phyloP scores from a whole-genome alignment of 2,797 vertebrate genomes.

The Anguilla marmorata region DNA sequence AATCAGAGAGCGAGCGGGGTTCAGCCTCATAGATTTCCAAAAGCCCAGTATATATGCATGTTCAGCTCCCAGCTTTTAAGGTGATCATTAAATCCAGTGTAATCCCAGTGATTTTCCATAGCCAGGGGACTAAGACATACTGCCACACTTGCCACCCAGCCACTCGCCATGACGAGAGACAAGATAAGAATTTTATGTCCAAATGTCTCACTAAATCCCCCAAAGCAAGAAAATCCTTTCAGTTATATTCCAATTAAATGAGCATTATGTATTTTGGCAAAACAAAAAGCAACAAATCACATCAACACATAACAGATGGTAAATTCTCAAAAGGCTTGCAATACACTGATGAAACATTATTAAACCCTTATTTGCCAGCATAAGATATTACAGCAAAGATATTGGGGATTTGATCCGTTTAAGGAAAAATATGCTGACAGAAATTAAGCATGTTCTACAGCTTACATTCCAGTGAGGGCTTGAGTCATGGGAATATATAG shows the following conservation, averaged over 20 bases:
- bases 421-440: conserved; percentile 14
- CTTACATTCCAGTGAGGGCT: conserved; percentile 12
- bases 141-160: neutral
- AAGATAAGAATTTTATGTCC: neutral
- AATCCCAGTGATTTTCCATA: neutral
- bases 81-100: neutral
- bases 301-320: conserved; percentile 49
- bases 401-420: neutral
- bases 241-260: conserved; percentile 28
- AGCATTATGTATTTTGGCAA: conserved; percentile 7
- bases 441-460: conserved; percentile 8
- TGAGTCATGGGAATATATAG: conserved; percentile 13
- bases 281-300: conserved; percentile 20
- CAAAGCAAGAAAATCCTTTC: conserved; percentile 1
- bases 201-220: neutral
- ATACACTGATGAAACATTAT: conserved; percentile 4
- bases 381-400: conserved; percentile 6
- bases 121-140: neutral
- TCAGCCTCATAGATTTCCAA: neutral
- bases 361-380: neutral
- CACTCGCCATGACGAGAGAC: neutral
- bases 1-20: neutral
- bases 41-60: neutral
- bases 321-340: conserved; percentile 16
- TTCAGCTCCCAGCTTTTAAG: neutral